Conservation (phyloP, 1,140 invertebrate species). For the Anadara kagoshimensis region DNA sequence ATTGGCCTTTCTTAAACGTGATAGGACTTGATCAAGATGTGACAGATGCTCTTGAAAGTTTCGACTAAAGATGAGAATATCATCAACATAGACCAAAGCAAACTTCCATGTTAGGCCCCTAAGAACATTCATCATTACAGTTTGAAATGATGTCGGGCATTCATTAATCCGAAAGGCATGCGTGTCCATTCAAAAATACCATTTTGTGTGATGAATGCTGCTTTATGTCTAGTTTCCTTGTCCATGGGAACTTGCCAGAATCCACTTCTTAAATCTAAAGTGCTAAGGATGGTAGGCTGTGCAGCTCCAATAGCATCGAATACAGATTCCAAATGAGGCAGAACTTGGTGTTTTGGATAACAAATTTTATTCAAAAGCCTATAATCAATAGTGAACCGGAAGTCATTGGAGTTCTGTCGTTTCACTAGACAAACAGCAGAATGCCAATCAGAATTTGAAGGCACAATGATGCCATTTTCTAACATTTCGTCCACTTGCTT, state of each 20-base stretch:
- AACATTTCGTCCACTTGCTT: conserved; percentile 34
- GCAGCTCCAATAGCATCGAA: no score
- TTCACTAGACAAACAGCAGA: conserved; percentile 33
- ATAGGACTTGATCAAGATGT: not conserved
- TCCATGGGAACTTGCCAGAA: conserved; percentile 25
- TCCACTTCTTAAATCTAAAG: conserved; percentile 8
- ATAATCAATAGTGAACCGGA: no score
- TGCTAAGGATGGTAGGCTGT: no score
- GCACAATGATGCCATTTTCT: conserved; percentile 28
- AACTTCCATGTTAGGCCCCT: not conserved
- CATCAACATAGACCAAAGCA: not conserved
- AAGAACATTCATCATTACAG: not conserved
- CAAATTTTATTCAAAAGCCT: no score
- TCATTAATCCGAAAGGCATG: conserved; percentile 7
- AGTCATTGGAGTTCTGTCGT: conserved; percentile 24
- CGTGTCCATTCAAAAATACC: conserved; percentile 10
- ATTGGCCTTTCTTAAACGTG: no score
- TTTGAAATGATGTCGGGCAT: conserved; percentile 1
- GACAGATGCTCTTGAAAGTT: conserved; percentile 6
- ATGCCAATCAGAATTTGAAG: conserved; percentile 20
- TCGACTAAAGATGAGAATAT: not conserved
- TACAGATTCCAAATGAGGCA: no score
- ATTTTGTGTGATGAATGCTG: conserved; percentile 5
- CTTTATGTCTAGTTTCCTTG: conserved; percentile 6
- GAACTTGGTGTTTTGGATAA: no score